A percentile compares a stretch with the other conserved stretches of the same genome.
These are phyloP conservation scores for Bradysia coprophila DNA, from an alignment of 1,140 invertebrate genomes.

Conservation along the genomic window DNA sequence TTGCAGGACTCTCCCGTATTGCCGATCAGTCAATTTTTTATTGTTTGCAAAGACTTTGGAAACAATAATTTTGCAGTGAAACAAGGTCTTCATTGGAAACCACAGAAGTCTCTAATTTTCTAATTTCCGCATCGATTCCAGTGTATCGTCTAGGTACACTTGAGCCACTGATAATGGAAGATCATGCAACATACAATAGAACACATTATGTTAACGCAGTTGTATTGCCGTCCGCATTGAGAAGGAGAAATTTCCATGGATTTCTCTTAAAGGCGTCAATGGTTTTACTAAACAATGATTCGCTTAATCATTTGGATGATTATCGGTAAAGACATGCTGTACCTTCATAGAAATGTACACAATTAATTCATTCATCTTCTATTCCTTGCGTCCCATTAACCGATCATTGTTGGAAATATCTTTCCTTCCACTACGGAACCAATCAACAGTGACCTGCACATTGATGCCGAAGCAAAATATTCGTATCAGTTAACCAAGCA, in stretches of 20 bases:
- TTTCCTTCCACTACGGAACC: neutral
- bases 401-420: neutral
- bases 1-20: too few species aligned
- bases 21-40: too few species aligned
- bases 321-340: slow-evolving; percentile 22
- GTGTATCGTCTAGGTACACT: too few species aligned
- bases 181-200: too few species aligned
- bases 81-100: too few species aligned
- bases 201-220: too few species aligned
- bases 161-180: too few species aligned
- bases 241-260: slow-evolving; percentile 24
- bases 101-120: too few species aligned
- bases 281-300: slow-evolving; percentile 35
- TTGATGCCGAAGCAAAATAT: slow-evolving; percentile 40
- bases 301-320: slow-evolving; percentile 36
- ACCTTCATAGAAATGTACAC: neutral
- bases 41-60: too few species aligned
- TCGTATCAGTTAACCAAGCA: slow-evolving; percentile 34
- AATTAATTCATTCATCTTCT: neutral
- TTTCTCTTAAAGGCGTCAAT: slow-evolving; percentile 25
- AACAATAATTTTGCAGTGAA: too few species aligned
- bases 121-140: too few species aligned
- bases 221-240: too few species aligned
- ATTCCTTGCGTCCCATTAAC: neutral
- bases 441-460: slow-evolving; percentile 27